Percentiles rank a stretch among this genome's conserved stretches.
Evolutionary conservation across 2,888 invertebrate species (phyloP).

Genomic region (Erebia ligea): DNA sequence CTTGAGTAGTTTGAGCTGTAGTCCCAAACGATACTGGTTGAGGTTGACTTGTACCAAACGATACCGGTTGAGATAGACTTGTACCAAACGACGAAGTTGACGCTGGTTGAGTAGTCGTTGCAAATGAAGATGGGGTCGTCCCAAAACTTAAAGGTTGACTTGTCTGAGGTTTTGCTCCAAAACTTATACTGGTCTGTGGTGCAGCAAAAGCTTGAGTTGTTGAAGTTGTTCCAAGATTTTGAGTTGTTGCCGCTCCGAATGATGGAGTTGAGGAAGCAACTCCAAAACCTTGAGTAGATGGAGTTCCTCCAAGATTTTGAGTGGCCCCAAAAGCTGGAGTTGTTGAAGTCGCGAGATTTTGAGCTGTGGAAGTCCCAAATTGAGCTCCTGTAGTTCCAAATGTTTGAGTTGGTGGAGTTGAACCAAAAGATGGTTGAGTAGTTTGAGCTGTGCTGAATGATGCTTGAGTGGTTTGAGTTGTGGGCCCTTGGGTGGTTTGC

Average conservation of each 20-base stretch:
- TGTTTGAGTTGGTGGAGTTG: slow-evolving; percentile 18
- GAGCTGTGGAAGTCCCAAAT: neutral
- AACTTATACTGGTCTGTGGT: slow-evolving; percentile 39
- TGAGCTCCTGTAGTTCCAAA: slow-evolving; percentile 18
- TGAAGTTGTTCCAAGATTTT: slow-evolving; percentile 39
- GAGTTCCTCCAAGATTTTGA: slow-evolving; percentile 10
- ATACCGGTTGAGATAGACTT: slow-evolving; percentile 19
- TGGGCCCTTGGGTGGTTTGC: slow-evolving; percentile 33
- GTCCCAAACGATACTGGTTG: slow-evolving; percentile 40
- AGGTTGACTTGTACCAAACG: slow-evolving; percentile 20
- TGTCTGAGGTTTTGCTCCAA: slow-evolving; percentile 35
- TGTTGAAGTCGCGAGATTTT: slow-evolving; percentile 6
- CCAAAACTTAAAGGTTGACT: slow-evolving; percentile 35
- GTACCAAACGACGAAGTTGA: slow-evolving; percentile 27
- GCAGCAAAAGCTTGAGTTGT: slow-evolving; percentile 41
- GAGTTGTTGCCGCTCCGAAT: slow-evolving; percentile 24
- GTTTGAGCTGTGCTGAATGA: slow-evolving; percentile 31
- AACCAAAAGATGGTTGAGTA: slow-evolving; percentile 37
- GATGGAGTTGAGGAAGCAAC: neutral
- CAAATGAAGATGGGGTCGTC: slow-evolving; percentile 38
- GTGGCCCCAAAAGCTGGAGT: slow-evolving; percentile 16
- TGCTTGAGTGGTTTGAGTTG: slow-evolving; percentile 36
- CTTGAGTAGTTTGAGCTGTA: slow-evolving; percentile 32
- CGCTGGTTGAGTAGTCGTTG: slow-evolving; percentile 14
- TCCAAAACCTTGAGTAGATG: slow-evolving; percentile 20